Evolutionary conservation across 1,140 invertebrate genomes (phyloP), one percentile per base, ranked within the genome.

Genomic region (Drosophila hydei): DNA sequence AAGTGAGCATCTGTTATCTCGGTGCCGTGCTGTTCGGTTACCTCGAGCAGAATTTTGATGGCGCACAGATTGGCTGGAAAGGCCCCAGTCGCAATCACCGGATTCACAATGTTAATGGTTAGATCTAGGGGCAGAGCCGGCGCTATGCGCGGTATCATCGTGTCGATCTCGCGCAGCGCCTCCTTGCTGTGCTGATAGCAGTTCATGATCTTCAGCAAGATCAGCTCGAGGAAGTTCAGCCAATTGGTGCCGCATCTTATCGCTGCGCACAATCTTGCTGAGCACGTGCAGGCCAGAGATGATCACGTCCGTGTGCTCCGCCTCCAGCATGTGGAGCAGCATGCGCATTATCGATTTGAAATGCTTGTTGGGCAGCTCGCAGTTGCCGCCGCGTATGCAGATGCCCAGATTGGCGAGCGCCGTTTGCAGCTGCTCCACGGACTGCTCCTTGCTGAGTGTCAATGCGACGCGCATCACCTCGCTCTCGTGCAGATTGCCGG

Each of bases 21-120:
- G 12, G 92, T 80, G 2, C 94, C 93, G 74, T 95, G 93, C 47
- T 95, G 94, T 89, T 96, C 95, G 27, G 96, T 94, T 14, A 98
- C 94, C 92, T 97, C 97, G 0, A 96, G 96, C 54, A 98, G 93
- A 93, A 98, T 97, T 93, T 99, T 99, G 21, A 99, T 96, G 47
- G 97, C 97, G 72, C 96, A 97, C 88, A 97, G 94, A 87, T 97
- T 97, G 67, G 96, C 94, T 0, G 97, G 97, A 92, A 94, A 97
- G 23, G 96, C 94, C 79, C 95, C 96, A 5, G 97, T 97, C 19
- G 95, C 94, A 71, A 98, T 97, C 60, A 98, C 94, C 2, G 97
- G 96, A 72, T 95, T 91, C 33, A 92, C 79, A 63, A 92, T 92
- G 56, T 94, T 92, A 25, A 96, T 93, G 63, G 95, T 94, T 59